Evolutionary conservation across 2,113 vertebrate species (phyloP).

Genomic region (Numenius arquata): DNA sequence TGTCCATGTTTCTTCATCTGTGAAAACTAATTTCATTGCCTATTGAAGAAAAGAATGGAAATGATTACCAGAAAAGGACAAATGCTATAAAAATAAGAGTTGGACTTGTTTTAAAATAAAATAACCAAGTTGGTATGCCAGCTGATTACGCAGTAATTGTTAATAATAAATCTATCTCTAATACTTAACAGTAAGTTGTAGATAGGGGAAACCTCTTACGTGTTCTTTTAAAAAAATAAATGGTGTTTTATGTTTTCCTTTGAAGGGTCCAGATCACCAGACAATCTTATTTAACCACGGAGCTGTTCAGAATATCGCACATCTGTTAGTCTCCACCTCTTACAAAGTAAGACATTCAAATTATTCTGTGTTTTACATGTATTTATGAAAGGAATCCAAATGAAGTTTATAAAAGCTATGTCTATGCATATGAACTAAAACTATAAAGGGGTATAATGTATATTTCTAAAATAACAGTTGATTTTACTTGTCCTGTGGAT

Average conservation of each 20-base stretch:
- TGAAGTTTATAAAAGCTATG: not conserved
- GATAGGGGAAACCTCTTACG: not conserved
- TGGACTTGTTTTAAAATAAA: not conserved
- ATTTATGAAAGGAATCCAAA: not conserved
- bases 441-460: not conserved
- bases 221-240: not conserved
- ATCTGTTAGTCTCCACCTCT: conserved; percentile 89
- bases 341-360: conserved; percentile 85
- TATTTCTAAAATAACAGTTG: not conserved
- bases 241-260: conserved; percentile 33
- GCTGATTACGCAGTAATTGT: not conserved
- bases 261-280: conserved; percentile 96
- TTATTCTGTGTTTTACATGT: not conserved
- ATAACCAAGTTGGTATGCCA: not conserved
- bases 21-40: not conserved
- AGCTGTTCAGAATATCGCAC: conserved; percentile 95
- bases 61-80: not conserved
- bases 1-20: not conserved
- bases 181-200: not conserved
- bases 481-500: not conserved
- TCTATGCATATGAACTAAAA: not conserved
- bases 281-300: conserved; percentile 95
- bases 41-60: not conserved
- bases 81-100: not conserved
- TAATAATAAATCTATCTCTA: not conserved